A percentile compares a stretch with the other conserved stretches of the same genome.
These are phyloP conservation scores for Nomada flava DNA, from an alignment of 2,888 invertebrate species.

Conservation along the genomic window DNA sequence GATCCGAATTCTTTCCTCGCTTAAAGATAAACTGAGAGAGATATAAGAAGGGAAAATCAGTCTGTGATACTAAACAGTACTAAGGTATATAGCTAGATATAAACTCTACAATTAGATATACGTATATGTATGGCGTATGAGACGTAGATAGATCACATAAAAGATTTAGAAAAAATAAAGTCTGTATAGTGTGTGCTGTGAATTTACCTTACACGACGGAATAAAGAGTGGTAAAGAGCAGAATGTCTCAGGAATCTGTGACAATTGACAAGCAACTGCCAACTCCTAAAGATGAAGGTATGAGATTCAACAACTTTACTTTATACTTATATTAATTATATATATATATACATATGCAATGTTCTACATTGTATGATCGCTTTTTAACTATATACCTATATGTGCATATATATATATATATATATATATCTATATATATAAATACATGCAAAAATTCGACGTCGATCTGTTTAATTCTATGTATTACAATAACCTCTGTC, in stretches of 20 bases:
- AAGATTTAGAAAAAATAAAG: slow-evolving; percentile 57
- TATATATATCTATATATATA: background rate
- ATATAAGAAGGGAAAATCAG: slow-evolving; percentile 71
- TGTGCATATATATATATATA: background rate
- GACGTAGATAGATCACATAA: slow-evolving; percentile 67
- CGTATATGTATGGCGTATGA: slow-evolving; percentile 68
- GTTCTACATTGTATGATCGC: background rate
- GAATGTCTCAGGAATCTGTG: slow-evolving; percentile 80
- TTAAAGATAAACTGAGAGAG: slow-evolving; percentile 55
- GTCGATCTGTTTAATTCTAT: background rate
- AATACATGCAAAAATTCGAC: background rate
- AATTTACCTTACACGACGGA: slow-evolving; percentile 58
- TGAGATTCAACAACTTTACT: slow-evolving; percentile 17
- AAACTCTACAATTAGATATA: slow-evolving; percentile 75
- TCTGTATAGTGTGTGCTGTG: slow-evolving; percentile 61
- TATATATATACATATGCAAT: background rate
- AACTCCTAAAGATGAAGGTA: slow-evolving; percentile 67
- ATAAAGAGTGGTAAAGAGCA: slow-evolving; percentile 49
- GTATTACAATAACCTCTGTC: slow-evolving; percentile 2
- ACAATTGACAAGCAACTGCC: slow-evolving; percentile 79
- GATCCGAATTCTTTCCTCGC: slow-evolving; percentile 47
- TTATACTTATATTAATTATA: slow-evolving; percentile 10
- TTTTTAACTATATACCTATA: background rate
- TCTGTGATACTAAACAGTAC: slow-evolving; percentile 82
- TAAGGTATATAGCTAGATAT: slow-evolving; percentile 76